Evolutionary conservation across 2,888 invertebrate species (phyloP), one percentile per base, ranked within the genome.

Genomic region (Pachliopta kotzebuea): DNA sequence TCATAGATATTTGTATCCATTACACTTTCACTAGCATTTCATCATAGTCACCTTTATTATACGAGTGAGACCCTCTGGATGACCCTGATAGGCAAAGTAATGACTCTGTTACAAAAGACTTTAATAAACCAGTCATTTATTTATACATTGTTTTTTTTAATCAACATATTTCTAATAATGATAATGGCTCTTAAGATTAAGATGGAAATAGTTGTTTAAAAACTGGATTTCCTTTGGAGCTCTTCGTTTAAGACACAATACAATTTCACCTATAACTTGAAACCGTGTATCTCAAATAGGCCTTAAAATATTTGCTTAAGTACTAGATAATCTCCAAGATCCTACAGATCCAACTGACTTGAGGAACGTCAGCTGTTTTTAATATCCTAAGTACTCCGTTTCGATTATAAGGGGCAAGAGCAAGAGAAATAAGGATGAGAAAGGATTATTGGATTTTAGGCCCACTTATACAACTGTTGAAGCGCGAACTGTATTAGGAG

Each of bases 331-430:
- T 60, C 56, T 37, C 24, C 52, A 14, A 1, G 21, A 56, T 42
- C n/a, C n/a, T n/a, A n/a, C n/a, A 56, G 56, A 57, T n/a, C n/a
- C n/a, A 60, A 37, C 49, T 59, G 59, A 55, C 54, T 58, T 54
- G 21, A 54, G 50, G 37, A 23, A 52, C 52, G 50, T 24, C 56
- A 50, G 56, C 50, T 59, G 37, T 62, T 62, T 56, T 50, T 60
- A 64, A 56, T 59, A 50, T 17, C 49, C 49, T 49, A 56, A 60
- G 50, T 42, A 50, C 37, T 56, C 56, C 63, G 58, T 63, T 63
- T 58, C 26, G 63, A 54, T 63, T 63, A 63, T 45, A 42, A 21
- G 29, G 53, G 31, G 29, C 18, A 59, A 21, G 59, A 23, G 50
- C 50, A 52, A 31, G 29, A 20, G 29, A 59, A 29, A 29, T 11